Base-by-base conservation (phyloP, 1,140 invertebrate genomes). In the Oryzaephilus surinamensis region DNA sequence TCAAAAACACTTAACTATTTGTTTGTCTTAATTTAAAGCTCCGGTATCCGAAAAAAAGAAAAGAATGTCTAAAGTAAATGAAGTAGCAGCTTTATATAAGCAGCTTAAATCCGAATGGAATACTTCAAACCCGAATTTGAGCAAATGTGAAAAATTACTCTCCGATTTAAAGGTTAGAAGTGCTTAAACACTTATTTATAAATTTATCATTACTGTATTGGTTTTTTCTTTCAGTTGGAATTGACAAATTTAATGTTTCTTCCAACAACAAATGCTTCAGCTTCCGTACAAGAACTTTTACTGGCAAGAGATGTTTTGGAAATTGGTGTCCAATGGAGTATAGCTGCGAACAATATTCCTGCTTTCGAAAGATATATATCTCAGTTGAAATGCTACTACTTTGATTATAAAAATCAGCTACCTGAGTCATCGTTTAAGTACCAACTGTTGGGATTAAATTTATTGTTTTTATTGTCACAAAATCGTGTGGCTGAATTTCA, bases 401-500 rank as follows among this genome's bases (percentile, higher is more conserved):
- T 95, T 61, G 93, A 97, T 70, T 97, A 96, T 61, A 89, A 89
- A 57, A 70, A 76, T 51, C 73, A 81, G 48, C 67, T 97, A 18
- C 81, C 88, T 26, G 91, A 97, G 63, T 98, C 95, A 2, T 74
- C 88, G 2, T 95, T 85, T 57, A 96, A 94, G 66, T 95, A 94
- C 66, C 89, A 98, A 61, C 69, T 99, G 2, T 66, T 98, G 14
- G 96, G 96, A 0, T 67, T 99, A 13, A 97, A 99, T 70, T 69
- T 99, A 3, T 67, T 99, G 15, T 95, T 92, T 64, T 67, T 99
- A n/a, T 63, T 99, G 1, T 91, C 94, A 4, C 90, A 95, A 66
- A 98, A 98, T 62, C 71, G 91, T 58, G 85, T 99, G 0, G 95
- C 94, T 2, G 96, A 99, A 62, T 99, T 99, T 66, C 96, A 99